phyloP scores from a whole-genome alignment of 2,113 vertebrate genomes.

The Scatophagus argus region DNA sequence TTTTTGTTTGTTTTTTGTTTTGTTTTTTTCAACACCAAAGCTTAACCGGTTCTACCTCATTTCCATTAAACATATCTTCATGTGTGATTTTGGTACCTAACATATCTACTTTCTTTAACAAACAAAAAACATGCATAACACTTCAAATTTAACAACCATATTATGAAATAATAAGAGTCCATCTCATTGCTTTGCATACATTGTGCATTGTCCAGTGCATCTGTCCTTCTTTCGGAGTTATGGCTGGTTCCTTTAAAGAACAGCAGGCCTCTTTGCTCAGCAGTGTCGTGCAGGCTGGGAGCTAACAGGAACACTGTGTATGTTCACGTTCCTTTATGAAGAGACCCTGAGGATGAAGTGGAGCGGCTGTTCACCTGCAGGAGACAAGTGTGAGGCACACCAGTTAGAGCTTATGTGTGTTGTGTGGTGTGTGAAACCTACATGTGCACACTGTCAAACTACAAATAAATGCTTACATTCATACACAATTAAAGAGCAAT shows the following conservation, averaged over 20 bases:
- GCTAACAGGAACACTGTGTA: slow-evolving; percentile 2
- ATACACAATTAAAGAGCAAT: no score
- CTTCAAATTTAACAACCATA: slow-evolving; percentile 56
- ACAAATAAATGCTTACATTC: neutral
- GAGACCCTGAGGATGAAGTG: slow-evolving; percentile 88
- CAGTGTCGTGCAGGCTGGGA: slow-evolving; percentile 22
- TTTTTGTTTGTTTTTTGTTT: no score
- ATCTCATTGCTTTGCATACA: slow-evolving; percentile 55
- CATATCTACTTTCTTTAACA: slow-evolving; percentile 34
- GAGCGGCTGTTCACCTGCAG: slow-evolving; percentile 87
- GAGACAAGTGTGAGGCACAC: slow-evolving; percentile 19
- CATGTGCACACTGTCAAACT: neutral
- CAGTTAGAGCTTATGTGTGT: slow-evolving; percentile 20
- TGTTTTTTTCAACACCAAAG: slow-evolving; percentile 15
- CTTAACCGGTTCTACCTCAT: slow-evolving; percentile 10
- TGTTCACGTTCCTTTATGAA: slow-evolving; percentile 91
- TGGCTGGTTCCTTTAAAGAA: slow-evolving; percentile 58
- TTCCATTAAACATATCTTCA: slow-evolving; percentile 8
- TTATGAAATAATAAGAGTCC: slow-evolving; percentile 48
- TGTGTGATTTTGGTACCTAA: slow-evolving; percentile 43
- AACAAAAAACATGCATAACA: slow-evolving; percentile 54
- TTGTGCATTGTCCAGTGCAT: slow-evolving; percentile 52
- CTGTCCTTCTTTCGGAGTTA: slow-evolving; percentile 34
- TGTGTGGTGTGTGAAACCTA: neutral
- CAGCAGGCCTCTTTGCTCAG: slow-evolving; percentile 50